phyloP scores from a whole-genome alignment of 64 coral and sea anemone genomes.

The Montipora capricornis region DNA sequence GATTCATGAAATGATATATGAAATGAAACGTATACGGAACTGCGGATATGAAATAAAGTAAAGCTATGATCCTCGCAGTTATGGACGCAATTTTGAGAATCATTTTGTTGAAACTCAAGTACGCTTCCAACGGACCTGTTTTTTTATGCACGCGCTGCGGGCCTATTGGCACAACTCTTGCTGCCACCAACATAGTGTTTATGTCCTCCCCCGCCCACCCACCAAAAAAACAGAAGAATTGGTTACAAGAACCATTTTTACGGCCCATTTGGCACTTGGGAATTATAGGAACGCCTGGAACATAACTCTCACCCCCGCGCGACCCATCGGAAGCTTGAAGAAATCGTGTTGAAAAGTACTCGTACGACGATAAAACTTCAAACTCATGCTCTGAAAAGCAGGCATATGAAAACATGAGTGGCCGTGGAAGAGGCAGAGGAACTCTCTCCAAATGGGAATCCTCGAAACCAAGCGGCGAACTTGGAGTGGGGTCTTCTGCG shows the following conservation, averaged over 20 bases:
- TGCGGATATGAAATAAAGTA: too few species aligned
- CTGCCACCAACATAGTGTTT: too few species aligned
- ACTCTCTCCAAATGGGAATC: conserved; percentile 47
- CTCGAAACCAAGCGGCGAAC: background rate
- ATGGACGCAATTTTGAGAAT: too few species aligned
- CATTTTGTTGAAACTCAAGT: too few species aligned
- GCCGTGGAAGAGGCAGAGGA: conserved; percentile 68
- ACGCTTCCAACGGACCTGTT: too few species aligned
- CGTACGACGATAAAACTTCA: background rate
- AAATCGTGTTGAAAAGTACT: background rate
- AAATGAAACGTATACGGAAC: too few species aligned
- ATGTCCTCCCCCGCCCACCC: too few species aligned
- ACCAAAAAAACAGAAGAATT: background rate
- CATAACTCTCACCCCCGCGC: background rate
- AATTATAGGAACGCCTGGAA: conserved; percentile 24
- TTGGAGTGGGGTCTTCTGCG: conserved; percentile 27
- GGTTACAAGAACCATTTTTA: background rate
- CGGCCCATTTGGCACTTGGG: background rate
- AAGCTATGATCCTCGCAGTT: too few species aligned
- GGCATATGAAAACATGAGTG: conserved; percentile 13
- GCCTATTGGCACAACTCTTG: too few species aligned
- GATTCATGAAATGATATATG: too few species aligned
- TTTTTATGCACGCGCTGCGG: too few species aligned
- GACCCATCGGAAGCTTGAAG: background rate
- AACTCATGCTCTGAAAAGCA: background rate